A percentile compares a stretch with the other conserved stretches of the same genome.
phyloP scores from a whole-genome alignment of 2,888 invertebrate species.

The Lasioglossum zephyrum region DNA sequence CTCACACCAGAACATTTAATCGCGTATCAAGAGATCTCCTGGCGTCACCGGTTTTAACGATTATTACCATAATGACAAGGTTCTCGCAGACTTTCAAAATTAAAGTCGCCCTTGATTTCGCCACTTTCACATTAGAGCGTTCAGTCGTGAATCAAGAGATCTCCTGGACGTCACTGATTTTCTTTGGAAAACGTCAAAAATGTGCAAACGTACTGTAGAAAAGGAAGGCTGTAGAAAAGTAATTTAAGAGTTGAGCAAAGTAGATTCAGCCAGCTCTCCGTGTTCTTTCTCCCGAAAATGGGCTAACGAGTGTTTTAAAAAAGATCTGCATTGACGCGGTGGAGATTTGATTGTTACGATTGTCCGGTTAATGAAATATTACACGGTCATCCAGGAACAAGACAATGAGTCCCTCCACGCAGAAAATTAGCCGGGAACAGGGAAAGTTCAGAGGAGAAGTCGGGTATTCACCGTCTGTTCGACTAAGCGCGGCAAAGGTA shows the following conservation, averaged over 20 bases:
- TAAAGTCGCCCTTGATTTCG: neutral
- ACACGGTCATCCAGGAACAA: neutral
- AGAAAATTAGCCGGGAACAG: neutral
- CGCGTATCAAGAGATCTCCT: neutral
- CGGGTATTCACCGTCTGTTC: conserved; percentile 19
- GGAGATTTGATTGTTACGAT: neutral
- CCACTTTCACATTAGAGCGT: too few species aligned
- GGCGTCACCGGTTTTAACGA: too few species aligned
- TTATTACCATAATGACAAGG: neutral
- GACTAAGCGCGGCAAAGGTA: conserved; percentile 46
- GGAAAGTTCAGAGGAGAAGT: conserved; percentile 13
- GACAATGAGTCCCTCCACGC: conserved; percentile 17
- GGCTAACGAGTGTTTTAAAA: neutral
- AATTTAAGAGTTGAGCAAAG: neutral
- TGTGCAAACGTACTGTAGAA: neutral
- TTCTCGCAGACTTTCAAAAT: neutral
- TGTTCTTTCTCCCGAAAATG: neutral
- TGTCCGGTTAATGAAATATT: neutral
- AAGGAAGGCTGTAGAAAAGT: neutral
- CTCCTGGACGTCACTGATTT: too few species aligned
- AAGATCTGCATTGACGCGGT: neutral
- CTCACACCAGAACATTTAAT: neutral
- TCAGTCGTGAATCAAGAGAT: too few species aligned
- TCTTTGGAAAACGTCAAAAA: too few species aligned
- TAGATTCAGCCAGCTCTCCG: neutral